phyloP scores from a whole-genome alignment of 2,888 invertebrate species.

The Helicoverpa assulta region DNA sequence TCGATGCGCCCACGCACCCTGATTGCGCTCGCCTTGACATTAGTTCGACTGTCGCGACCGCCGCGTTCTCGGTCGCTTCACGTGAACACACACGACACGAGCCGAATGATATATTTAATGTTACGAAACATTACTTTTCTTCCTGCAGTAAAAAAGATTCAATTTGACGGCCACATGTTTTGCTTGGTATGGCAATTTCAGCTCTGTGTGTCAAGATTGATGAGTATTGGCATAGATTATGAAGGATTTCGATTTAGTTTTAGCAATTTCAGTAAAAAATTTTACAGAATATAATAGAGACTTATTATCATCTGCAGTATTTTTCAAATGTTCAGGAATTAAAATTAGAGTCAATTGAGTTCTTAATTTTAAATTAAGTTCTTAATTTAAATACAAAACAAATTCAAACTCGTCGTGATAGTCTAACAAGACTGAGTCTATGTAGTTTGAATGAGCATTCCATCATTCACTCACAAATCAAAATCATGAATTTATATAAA shows the following conservation, averaged over 20 bases:
- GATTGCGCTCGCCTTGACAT: conserved; percentile 89
- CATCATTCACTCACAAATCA: no score
- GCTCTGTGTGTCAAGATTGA: conserved; percentile 6
- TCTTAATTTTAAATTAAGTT: no score
- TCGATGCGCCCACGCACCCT: conserved; percentile 83
- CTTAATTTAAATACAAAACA: no score
- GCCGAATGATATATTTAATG: conserved; percentile 64
- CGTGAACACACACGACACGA: conserved; percentile 65
- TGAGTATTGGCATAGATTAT: neutral
- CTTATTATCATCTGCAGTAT: no score
- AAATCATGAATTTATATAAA: neutral
- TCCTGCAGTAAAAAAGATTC: conserved; percentile 55
- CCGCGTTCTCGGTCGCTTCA: conserved; percentile 67
- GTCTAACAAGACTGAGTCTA: no score
- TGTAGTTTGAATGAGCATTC: no score
- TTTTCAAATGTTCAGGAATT: no score
- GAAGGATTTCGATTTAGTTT: neutral
- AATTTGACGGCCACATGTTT: conserved; percentile 50
- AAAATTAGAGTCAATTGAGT: no score
- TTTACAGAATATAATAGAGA: no score
- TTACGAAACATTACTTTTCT: conserved; percentile 64
- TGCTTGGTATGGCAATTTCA: conserved; percentile 16
- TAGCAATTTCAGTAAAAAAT: neutral
- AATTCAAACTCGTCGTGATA: no score
- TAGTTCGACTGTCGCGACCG: conserved; percentile 87